phyloP scores from a whole-genome alignment of 1,140 invertebrate species.

The Oryctes rhinoceros region DNA sequence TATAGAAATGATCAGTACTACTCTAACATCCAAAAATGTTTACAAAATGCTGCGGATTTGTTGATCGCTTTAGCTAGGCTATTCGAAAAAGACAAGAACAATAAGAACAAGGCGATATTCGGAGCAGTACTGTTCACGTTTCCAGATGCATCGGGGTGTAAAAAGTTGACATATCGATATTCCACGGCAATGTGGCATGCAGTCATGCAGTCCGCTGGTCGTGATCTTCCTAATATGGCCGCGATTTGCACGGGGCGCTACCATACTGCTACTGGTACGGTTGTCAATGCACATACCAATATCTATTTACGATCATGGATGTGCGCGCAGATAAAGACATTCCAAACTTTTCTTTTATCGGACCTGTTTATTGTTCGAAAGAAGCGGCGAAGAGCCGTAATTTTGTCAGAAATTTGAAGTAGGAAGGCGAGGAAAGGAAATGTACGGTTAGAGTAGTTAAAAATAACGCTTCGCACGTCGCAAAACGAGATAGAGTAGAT shows the following conservation, averaged over 20 bases:
- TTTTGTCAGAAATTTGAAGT: conserved; percentile 20
- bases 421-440: too few relatives aligned
- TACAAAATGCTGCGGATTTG: not conserved
- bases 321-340: conserved; percentile 42
- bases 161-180: conserved; percentile 46
- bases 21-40: not conserved
- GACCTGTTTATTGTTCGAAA: conserved; percentile 24
- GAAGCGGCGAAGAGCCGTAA: not conserved
- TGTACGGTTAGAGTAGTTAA: too few relatives aligned
- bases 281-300: conserved; percentile 45
- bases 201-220: conserved; percentile 42
- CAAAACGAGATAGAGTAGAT: too few relatives aligned
- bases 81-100: not conserved
- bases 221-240: conserved; percentile 45
- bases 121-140: conserved; percentile 36
- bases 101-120: conserved; percentile 16
- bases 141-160: conserved; percentile 35
- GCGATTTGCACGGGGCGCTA: conserved; percentile 44
- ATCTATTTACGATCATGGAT: conserved; percentile 46
- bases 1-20: too few relatives aligned
- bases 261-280: conserved; percentile 44
- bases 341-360: conserved; percentile 39
- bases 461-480: too few relatives aligned
- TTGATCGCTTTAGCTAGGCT: not conserved
- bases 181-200: conserved; percentile 41